Base-by-base conservation (phyloP, 2,888 invertebrate species). In the Synergus umbraculus region DNA sequence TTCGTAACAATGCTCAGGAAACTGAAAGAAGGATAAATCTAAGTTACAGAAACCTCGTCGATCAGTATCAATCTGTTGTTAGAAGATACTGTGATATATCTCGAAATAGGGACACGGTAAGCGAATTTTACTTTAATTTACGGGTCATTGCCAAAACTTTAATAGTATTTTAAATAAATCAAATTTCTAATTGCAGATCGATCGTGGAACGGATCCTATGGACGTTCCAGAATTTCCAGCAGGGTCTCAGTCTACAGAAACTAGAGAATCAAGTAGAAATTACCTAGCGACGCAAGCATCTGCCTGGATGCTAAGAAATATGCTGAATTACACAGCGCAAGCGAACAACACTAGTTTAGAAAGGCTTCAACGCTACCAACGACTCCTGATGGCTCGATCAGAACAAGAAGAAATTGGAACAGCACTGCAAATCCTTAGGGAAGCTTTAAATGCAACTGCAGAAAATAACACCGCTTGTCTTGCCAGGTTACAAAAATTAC, bases 171-270 rank as follows among this genome's bases (percentile, higher is more conserved):
- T 41, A 41, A 9, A 67, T 18, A 49, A 5, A 73, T 12, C 76
- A 1, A 10, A 78, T 77, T 80, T 67, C 22, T 43, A 15, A 66
- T 81, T 80, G n/a, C 89, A 95, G 95, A 95, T 94, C 85, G 95
- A 96, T 88, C 94, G 95, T 78, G 95, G 95, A 5, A 95, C 95
- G 0, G 95, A 96, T 88, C 95, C 95, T 0, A 95, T 95, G 95
- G 95, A 95, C 87, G 92, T 94, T 0, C 94, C 94, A 80, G 87
- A 88, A 60, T 83, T 90, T 15, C 88, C 82, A 13, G 81, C 64
- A 0, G 79, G 78, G 37, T 44, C 65, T 9, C 81, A 76, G 29
- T 65, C 79, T 1, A 79, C 65, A 66, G 76, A 76, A 43, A 73
- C 77, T 1, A 54, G 58, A 44, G 81, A 81, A 37, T 76, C 81